Evolutionary conservation across 2,113 vertebrate genomes (phyloP).

Genomic region (Tiliqua scincoides): DNA sequence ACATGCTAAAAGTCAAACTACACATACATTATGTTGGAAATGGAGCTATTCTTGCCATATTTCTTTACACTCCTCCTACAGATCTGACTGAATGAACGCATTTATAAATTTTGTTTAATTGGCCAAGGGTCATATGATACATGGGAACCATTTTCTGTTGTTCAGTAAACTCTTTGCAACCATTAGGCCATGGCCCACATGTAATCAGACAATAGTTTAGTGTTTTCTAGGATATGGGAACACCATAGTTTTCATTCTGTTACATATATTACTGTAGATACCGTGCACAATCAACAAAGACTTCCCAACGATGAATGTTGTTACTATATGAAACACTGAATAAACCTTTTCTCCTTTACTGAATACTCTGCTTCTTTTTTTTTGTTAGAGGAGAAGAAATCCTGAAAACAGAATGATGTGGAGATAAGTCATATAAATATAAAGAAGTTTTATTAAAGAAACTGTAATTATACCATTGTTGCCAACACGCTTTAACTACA

Average conservation of each 20-base stretch:
- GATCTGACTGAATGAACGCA: constrained; percentile 50
- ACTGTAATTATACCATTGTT: not conserved
- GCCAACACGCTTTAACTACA: not conserved
- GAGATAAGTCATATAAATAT: constrained; percentile 13
- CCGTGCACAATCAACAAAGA: constrained; percentile 77
- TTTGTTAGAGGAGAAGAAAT: constrained; percentile 35
- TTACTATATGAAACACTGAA: constrained; percentile 76
- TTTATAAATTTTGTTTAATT: constrained; percentile 54
- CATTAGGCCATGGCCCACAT: constrained; percentile 62
- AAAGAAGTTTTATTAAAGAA: not conserved
- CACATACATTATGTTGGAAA: not conserved
- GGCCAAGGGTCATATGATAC: constrained; percentile 61
- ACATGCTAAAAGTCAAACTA: not conserved
- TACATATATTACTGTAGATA: constrained; percentile 78
- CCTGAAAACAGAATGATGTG: constrained; percentile 22
- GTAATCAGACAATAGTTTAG: constrained; percentile 62
- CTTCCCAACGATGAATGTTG: constrained; percentile 74
- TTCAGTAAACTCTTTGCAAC: constrained; percentile 58
- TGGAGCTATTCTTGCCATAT: not conserved
- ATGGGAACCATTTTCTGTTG: constrained; percentile 66
- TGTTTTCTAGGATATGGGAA: constrained; percentile 66
- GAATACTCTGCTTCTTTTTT: constrained; percentile 67
- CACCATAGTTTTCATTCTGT: constrained; percentile 67
- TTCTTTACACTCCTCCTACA: not conserved
- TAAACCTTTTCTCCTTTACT: constrained; percentile 73